These are phyloP conservation scores for Girardia tigrina DNA, from an alignment of 2,888 invertebrate genomes.

Conservation along the genomic window DNA sequence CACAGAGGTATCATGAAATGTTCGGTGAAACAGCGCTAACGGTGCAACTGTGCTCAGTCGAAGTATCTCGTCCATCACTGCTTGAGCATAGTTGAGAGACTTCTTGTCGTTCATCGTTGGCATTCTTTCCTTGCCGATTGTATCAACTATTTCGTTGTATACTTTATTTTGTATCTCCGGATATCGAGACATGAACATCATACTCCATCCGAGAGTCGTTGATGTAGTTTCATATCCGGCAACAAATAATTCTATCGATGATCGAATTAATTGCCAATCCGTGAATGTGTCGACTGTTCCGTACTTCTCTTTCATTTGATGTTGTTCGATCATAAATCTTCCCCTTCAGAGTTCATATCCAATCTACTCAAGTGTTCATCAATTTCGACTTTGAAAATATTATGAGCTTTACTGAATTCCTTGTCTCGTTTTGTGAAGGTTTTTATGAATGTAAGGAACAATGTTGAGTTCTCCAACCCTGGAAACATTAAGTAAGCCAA, in stretches of 20 bases:
- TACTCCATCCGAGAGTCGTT: constrained; percentile 26
- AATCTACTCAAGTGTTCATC: neutral
- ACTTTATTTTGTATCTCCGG: constrained; percentile 33
- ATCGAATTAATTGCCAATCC: constrained; percentile 2
- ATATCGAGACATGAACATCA: constrained; percentile 8
- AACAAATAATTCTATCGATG: constrained; percentile 26
- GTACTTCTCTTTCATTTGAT: neutral
- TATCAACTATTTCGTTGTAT: constrained; percentile 35
- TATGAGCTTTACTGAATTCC: no score
- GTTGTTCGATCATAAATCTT: constrained; percentile 35
- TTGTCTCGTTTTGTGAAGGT: no score
- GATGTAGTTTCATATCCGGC: constrained; percentile 34
- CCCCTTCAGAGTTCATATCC: constrained; percentile 28
- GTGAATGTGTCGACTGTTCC: neutral
- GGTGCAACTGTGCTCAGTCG: constrained; percentile 36
- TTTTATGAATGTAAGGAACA: no score
- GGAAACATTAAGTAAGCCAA: neutral
- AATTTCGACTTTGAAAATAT: neutral
- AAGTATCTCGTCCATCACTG: constrained; percentile 33
- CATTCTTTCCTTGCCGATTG: constrained; percentile 21
- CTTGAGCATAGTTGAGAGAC: constrained; percentile 30
- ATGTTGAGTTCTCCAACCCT: neutral
- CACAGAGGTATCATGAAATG: constrained; percentile 40
- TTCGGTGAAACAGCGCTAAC: constrained; percentile 26
- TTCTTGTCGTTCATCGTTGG: constrained; percentile 29